These are phyloP conservation scores for Alectoris magna DNA, from an alignment of 2,797 vertebrate species.

Conservation along the genomic window DNA sequence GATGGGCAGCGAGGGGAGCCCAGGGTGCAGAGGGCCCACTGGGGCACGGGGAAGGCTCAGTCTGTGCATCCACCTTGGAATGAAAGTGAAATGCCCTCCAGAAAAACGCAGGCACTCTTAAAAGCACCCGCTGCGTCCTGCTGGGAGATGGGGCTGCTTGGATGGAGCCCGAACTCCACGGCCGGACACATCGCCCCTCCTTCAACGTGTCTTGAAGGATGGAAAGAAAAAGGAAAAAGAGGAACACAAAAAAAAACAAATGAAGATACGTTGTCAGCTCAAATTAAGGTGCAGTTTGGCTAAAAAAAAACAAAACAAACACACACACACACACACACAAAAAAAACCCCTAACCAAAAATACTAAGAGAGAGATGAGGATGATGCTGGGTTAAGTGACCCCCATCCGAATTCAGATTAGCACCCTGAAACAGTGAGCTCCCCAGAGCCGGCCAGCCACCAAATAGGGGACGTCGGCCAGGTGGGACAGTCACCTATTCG, in stretches of 20 bases:
- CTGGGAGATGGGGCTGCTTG: not conserved
- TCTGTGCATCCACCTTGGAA: not conserved
- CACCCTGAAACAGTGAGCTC: constrained; percentile 63
- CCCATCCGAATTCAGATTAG: constrained; percentile 65
- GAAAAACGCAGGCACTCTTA: not conserved
- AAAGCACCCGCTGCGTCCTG: fast-evolving
- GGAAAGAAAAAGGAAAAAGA: constrained; percentile 46
- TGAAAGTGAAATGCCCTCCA: not conserved
- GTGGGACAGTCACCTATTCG: constrained; percentile 46
- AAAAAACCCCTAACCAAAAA: too few species aligned
- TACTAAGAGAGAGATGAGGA: constrained; percentile 43
- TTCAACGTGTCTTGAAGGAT: not conserved
- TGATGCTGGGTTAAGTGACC: constrained; percentile 35
- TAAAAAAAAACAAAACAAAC: constrained; percentile 22
- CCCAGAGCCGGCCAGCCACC: not conserved
- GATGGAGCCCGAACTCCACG: not conserved
- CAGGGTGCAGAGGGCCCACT: constrained; percentile 43
- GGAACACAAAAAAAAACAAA: not conserved
- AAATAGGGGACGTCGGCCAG: not conserved
- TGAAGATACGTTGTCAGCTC: constrained; percentile 23
- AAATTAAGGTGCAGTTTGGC: constrained; percentile 65
- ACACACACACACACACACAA: not conserved
- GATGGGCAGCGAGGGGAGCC: constrained; percentile 40
- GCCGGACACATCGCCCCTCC: not conserved
- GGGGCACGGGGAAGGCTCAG: constrained; percentile 42